phyloP scores from a whole-genome alignment of 2,113 vertebrate species.

The Neogale vison region DNA sequence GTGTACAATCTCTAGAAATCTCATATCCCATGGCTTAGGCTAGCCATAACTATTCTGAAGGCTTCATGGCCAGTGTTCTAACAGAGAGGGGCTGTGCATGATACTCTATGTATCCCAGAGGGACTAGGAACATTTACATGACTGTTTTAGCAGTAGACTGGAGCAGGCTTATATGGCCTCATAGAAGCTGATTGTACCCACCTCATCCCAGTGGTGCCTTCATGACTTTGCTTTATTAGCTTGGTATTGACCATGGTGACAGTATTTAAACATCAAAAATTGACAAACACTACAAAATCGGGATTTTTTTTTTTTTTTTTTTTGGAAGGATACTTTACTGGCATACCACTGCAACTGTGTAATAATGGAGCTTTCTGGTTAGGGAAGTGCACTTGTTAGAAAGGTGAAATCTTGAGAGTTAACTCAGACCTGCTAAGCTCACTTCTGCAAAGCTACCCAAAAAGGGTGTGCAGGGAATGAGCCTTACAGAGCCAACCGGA shows the following conservation, averaged over 20 bases:
- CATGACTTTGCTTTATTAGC: not conserved
- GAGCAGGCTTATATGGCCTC: not conserved
- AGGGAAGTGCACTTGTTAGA: not conserved
- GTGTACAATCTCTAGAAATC: not conserved
- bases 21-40: not conserved
- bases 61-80: not conserved
- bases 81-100: not conserved
- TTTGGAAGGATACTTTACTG: not conserved
- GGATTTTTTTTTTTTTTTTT: not conserved
- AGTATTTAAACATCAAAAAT: not conserved
- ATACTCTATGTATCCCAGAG: not conserved
- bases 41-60: not conserved
- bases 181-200: not conserved
- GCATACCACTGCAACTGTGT: not conserved
- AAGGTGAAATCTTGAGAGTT: not conserved
- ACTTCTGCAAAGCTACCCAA: not conserved
- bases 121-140: not conserved
- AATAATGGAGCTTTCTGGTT: no score
- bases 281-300: not conserved
- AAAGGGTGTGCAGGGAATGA: not conserved
- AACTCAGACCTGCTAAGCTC: not conserved
- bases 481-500: not conserved
- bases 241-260: not conserved
- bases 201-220: not conserved
- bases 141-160: not conserved